Evolutionary conservation across 2,888 invertebrate species (phyloP), one percentile per base, ranked within the genome.

Genomic region (Dusona sp.): DNA sequence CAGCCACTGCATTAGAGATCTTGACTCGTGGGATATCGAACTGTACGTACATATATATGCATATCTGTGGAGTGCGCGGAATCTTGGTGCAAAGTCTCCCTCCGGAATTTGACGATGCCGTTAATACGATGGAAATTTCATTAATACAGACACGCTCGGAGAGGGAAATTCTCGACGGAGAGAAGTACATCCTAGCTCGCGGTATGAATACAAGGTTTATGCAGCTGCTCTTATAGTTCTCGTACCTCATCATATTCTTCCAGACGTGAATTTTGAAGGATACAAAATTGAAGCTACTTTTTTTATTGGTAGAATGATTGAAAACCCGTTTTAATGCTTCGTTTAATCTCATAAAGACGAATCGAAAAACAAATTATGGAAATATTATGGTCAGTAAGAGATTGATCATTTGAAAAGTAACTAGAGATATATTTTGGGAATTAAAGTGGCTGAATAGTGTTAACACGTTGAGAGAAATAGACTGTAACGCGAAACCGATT

Each of bases 51-150:
- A 38, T 57, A 25, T 57, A 25, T 61, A 65, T 65, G 45, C 25
- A 29, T 67, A 48, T 36, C 33, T 9, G 33, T 16, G 36, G 16
- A 4, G 68, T 33, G n/a, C 3, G 36, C 65, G 3, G 25, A 45
- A 54, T 57, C 68, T 42, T 61, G n/a, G 38, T 22, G 81, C 67
- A 68, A 29, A 54, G 80, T 73, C n/a, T 75, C 54, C 64, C 73
- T n/a, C 54, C 29, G 57, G 54, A 73, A 79, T 72, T 74, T 72
- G 45, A 77, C 42, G 81, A 13, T 25, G n/a, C 68, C 68, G 86
- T 81, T 86, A 79, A 81, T 84, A 81, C 33, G 36, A 79, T 84
- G 78, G 84, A 81, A 81, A 86, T 86, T 86, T 86, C 84, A 86
- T 86, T 86, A 86, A 86, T 86, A 86, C 72, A 83, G 74, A 86